phyloP scores from a whole-genome alignment of 2,113 vertebrate genomes.

The Pelobates fuscus region DNA sequence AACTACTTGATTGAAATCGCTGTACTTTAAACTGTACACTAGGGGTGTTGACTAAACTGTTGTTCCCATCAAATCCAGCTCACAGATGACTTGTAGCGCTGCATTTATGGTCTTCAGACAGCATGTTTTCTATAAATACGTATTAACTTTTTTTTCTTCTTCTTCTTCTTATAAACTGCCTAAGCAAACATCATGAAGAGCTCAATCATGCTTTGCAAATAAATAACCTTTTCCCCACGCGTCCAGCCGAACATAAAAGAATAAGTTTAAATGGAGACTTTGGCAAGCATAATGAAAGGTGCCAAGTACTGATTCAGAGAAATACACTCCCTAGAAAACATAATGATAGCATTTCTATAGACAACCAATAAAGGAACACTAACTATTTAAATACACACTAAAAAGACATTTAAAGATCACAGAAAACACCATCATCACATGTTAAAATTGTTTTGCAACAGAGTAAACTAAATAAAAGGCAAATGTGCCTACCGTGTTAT shows the following conservation, averaged over 20 bases:
- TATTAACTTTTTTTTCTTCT: slow-evolving; percentile 1
- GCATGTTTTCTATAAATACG: background rate
- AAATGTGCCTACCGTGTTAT: slow-evolving; percentile 27
- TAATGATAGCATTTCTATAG: background rate
- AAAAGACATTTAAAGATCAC: slow-evolving; percentile 6
- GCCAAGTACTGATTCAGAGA: background rate
- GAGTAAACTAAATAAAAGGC: slow-evolving; percentile 4
- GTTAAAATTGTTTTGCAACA: slow-evolving; percentile 24
- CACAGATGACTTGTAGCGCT: too few species aligned
- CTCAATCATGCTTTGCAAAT: background rate
- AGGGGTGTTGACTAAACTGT: too few species aligned
- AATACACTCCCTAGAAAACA: background rate
- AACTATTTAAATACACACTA: background rate
- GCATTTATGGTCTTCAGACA: too few species aligned
- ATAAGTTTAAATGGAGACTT: background rate
- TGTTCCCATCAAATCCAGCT: too few species aligned
- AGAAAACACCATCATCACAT: background rate
- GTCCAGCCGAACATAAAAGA: background rate
- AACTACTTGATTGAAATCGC: too few species aligned
- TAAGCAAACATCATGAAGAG: background rate
- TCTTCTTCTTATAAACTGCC: slow-evolving; percentile 7
- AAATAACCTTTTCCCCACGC: background rate
- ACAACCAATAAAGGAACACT: background rate
- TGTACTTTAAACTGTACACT: too few species aligned
- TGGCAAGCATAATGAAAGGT: slow-evolving; percentile 1